Evolutionary conservation across 2,888 invertebrate species (phyloP).

Genomic region (Adela reaumurella): DNA sequence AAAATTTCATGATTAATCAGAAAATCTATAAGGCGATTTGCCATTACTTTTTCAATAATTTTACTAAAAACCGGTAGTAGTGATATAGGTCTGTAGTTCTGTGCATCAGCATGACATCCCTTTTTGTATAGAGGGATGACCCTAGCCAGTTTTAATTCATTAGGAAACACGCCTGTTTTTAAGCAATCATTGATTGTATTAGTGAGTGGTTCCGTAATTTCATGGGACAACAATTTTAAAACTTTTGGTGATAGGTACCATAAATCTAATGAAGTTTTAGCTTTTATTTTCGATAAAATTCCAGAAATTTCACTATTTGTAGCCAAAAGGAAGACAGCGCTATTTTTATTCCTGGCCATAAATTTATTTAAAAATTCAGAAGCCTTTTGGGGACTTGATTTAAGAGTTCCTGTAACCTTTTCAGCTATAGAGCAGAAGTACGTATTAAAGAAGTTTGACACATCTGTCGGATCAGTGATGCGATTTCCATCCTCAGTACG

Average conservation of each 20-base stretch:
- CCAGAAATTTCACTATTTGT: background rate
- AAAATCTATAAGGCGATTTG: constrained; percentile 6
- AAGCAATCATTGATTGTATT: constrained; percentile 7
- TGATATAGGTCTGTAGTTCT: constrained; percentile 10
- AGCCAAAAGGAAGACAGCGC: background rate
- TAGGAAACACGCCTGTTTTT: constrained; percentile 6
- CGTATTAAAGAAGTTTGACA: background rate
- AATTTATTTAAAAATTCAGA: background rate
- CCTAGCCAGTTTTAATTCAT: constrained; percentile 8
- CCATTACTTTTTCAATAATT: constrained; percentile 7
- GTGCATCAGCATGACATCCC: constrained; percentile 4
- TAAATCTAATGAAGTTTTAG: background rate
- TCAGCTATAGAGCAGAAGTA: background rate
- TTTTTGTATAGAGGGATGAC: constrained; percentile 11
- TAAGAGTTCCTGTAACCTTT: background rate
- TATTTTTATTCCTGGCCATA: background rate
- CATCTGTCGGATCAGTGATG: background rate
- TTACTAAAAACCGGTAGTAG: constrained; percentile 9
- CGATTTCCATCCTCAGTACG: background rate
- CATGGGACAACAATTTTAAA: background rate
- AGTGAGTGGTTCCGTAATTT: constrained; percentile 1
- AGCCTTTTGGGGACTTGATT: background rate
- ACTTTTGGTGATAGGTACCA: background rate
- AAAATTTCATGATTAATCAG: constrained; percentile 6
- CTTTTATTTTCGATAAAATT: background rate